phyloP scores from a whole-genome alignment of 2,113 vertebrate species.

The Sinocyclocheilus grahami region DNA sequence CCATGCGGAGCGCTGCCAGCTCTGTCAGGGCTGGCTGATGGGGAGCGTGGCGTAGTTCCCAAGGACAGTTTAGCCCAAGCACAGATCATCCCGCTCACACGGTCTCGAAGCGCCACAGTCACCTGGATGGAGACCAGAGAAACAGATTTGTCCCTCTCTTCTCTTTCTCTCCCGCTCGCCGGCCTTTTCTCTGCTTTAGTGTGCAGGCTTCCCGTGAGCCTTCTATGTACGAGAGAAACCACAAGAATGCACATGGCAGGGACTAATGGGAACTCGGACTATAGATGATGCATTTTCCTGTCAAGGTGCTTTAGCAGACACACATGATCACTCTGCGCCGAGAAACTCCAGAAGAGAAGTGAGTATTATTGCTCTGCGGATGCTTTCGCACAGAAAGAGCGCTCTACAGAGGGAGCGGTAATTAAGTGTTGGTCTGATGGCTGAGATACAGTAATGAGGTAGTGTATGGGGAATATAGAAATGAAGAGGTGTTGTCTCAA shows the following conservation, averaged over 20 bases:
- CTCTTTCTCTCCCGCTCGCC: slow-evolving; percentile 9
- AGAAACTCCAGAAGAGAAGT: slow-evolving; percentile 15
- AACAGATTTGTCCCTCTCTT: slow-evolving; percentile 42
- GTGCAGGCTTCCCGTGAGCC: slow-evolving; percentile 16
- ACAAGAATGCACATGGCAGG: slow-evolving; percentile 16
- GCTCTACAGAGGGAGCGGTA: slow-evolving; percentile 31
- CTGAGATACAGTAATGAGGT: slow-evolving; percentile 33
- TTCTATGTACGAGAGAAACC: slow-evolving; percentile 5
- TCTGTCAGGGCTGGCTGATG: slow-evolving; percentile 40
- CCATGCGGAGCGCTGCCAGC: slow-evolving; percentile 22
- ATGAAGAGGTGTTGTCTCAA: slow-evolving; percentile 45
- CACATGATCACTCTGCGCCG: neutral
- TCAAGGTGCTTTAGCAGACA: slow-evolving; percentile 38
- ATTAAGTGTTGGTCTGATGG: slow-evolving; percentile 50
- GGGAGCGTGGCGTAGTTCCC: slow-evolving; percentile 38
- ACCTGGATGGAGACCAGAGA: slow-evolving; percentile 46
- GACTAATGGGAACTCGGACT: slow-evolving; percentile 15
- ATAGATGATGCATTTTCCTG: slow-evolving; percentile 36
- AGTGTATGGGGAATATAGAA: slow-evolving; percentile 40
- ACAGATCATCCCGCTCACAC: slow-evolving; percentile 33
- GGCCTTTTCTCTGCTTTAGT: neutral
- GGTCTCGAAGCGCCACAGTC: slow-evolving; percentile 27
- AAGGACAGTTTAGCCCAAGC: slow-evolving; percentile 51
- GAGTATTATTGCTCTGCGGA: slow-evolving; percentile 19
- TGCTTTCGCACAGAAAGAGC: neutral